phyloP scores from a whole-genome alignment of 2,888 invertebrate species.

The Rhagium mordax region DNA sequence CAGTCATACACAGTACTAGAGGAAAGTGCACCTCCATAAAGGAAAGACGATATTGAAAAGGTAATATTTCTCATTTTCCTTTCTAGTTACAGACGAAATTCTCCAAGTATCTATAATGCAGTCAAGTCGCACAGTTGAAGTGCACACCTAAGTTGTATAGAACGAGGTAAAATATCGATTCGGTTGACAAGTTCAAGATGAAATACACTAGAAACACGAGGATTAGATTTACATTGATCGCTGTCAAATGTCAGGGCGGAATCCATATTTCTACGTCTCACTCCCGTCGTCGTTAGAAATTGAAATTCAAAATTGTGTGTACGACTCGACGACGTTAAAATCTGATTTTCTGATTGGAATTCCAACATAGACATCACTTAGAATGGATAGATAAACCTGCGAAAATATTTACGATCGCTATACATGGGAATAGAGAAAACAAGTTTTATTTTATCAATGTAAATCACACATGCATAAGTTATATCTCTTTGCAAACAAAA shows the following conservation, averaged over 20 bases:
- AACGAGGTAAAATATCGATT: conserved; percentile 20
- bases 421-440: conserved; percentile 14
- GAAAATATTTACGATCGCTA: conserved; percentile 11
- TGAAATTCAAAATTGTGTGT: conserved; percentile 46
- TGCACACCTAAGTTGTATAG: conserved; percentile 2
- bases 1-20: conserved; percentile 36
- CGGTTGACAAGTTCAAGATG: conserved; percentile 36
- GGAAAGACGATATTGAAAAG: conserved; percentile 49
- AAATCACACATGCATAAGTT: background rate
- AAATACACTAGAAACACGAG: conserved; percentile 48
- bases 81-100: conserved; percentile 48
- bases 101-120: conserved; percentile 37
- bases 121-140: conserved; percentile 32
- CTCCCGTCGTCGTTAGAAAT: conserved; percentile 39
- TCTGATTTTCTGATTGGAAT: conserved; percentile 36
- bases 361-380: conserved; percentile 2
- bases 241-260: conserved; percentile 54
- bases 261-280: conserved; percentile 51
- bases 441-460: conserved; percentile 5
- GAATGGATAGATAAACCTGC: conserved; percentile 28
- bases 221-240: conserved; percentile 56
- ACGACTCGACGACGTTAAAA: conserved; percentile 29
- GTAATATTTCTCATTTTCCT: conserved; percentile 52
- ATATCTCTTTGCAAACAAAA: background rate
- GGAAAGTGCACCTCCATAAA: conserved; percentile 28